Evolutionary conservation across 2,888 invertebrate genomes (phyloP), one percentile per base, ranked within the genome.

Genomic region (Apeira syringaria): DNA sequence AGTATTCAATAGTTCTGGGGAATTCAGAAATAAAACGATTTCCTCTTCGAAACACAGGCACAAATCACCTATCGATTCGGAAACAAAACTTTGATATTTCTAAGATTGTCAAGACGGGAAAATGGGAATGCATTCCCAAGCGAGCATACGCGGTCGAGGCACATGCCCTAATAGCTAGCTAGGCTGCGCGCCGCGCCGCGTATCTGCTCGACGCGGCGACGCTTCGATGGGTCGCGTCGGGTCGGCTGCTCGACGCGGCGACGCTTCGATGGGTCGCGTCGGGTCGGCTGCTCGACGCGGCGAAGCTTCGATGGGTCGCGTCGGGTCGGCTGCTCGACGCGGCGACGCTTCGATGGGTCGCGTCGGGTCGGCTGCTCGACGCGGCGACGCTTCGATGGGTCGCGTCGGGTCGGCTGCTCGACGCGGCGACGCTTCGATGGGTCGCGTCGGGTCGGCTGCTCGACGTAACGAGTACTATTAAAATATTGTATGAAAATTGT

Each of bases 71-170:
- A n/a, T n/a, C n/a, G n/a, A n/a, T n/a, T n/a, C n/a, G n/a, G n/a
- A n/a, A n/a, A n/a, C n/a, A n/a, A n/a, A n/a, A n/a, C n/a, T n/a
- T n/a, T n/a, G n/a, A n/a, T n/a, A n/a, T n/a, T 15, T 15, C 15
- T 2, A 15, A 15, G 15, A 15, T 2, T 4, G 1, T 11, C 6
- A 18, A 10, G 7, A 18, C 5, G 22, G 15, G 15, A 5, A 8
- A 17, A 26, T 13, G 9, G 17, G 24, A 31, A 36, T 8, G 13
- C 20, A 6, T 29, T 34, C 18, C 7, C 25, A n/a, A 18, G 12
- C 20, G 8, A 13, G 26, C 15, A 39, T 42, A 42, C 10, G 18
- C 25, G 43, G 22, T 43, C 28, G 28, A 12, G 18, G 39, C 27
- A 25, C 11, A 5, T 20, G 18, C 24, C 17, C 15, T 3, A 15